Conservation (phyloP, 2,888 invertebrate genomes). For the Tinea pellionella region DNA sequence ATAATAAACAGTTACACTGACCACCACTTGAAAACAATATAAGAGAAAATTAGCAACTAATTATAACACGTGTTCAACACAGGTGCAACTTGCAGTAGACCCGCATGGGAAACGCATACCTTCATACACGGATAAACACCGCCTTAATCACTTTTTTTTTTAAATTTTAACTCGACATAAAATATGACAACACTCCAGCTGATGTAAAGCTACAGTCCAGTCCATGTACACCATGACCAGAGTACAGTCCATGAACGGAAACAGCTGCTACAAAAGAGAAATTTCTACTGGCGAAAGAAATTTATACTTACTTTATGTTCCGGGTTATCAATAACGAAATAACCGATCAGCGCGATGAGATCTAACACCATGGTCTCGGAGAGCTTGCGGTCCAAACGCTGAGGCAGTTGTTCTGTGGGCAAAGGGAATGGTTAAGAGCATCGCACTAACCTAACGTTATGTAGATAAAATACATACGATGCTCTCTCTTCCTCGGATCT, state of each 20-base stretch:
- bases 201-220: no score
- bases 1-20: no score
- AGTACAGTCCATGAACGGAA: no score
- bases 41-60: background rate
- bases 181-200: no score
- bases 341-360: conserved; percentile 83
- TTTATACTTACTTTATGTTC: conserved; percentile 20
- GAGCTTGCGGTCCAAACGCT: conserved; percentile 55
- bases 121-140: background rate
- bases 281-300: no score
- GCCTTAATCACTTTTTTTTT: background rate
- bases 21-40: no score
- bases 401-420: background rate
- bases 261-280: no score
- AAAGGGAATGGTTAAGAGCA: background rate
- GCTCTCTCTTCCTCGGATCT: conserved; percentile 26
- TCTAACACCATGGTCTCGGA: conserved; percentile 78
- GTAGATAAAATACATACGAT: background rate
- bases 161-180: no score
- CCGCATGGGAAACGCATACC: background rate
- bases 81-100: background rate
- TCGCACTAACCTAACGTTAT: background rate
- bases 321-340: conserved; percentile 82
- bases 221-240: no score
- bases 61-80: background rate